Evolutionary conservation across 2,113 vertebrate species (phyloP), one percentile per base, ranked within the genome.

Genomic region (Leucopsar rothschildi): DNA sequence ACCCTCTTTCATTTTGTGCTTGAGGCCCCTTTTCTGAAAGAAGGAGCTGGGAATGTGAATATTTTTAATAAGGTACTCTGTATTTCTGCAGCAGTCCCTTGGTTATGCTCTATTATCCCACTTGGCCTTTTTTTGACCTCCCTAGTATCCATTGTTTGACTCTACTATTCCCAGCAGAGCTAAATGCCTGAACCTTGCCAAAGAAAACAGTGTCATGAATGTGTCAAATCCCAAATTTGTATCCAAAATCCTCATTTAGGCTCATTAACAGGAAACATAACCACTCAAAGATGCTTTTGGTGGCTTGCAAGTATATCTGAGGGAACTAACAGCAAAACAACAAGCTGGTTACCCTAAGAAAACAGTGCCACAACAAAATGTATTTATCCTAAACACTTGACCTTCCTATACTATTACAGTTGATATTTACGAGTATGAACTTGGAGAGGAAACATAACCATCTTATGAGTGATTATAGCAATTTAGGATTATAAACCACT

Each of bases 121-220:
- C 94, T 85, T 92, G 93, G 81, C 81, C 95, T 93, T 84, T 94
- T 64, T 84, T 72, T 96, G 95, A 95, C 65, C 85, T 84, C 53
- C 31, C 65, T 44, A 73, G 89, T 84, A 80, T 40, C 88, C 94
- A 92, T 93, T 89, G 85, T 92, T 95, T 70, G 83, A 83, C 82
- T 35, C n/a, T 29, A 49, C 39, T 66, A 91, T 63, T 94, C 93
- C 71, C 75, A 91, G 90, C 24, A 61, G 76, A 94, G 57, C 69
- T 95, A 94, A 95, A 96, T 33, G 86, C 39, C 75, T 50, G 47
- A 88, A 33, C 73, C 44, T 61, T 91, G 83, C 57, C 95, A 95
- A 64, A 90, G 60, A 92, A 95, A 88, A 76, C 53, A 40, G 81
- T 73, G 60, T 81, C 50, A 69, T 15, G 50, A 57, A 86, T 27